These are phyloP conservation scores for Poecilia gillii DNA, from an alignment of 2,797 vertebrate species.

Conservation along the genomic window DNA sequence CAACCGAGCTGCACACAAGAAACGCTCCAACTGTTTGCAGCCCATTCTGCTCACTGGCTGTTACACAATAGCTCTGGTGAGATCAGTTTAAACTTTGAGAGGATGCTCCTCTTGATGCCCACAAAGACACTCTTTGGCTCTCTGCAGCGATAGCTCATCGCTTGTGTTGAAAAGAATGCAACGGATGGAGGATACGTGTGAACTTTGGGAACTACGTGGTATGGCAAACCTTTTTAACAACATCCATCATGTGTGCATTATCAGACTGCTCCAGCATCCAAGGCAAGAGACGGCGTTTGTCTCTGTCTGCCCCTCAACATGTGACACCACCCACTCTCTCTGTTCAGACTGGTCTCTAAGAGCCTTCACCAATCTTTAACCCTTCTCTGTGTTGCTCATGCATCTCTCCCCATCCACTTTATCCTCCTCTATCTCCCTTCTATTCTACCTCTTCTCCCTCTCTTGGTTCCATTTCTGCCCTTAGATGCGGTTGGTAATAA, in stretches of 20 bases:
- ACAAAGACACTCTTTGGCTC: constrained; percentile 19
- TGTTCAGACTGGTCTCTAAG: constrained; percentile 24
- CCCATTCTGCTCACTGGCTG: constrained; percentile 18
- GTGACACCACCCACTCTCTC: constrained; percentile 29
- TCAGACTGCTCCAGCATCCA: constrained; percentile 41
- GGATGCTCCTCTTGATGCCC: constrained; percentile 13
- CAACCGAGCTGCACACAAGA: constrained; percentile 1
- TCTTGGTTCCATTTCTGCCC: constrained; percentile 41
- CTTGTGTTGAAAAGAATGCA: constrained; percentile 23
- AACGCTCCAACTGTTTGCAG: constrained; percentile 12
- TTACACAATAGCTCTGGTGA: constrained; percentile 34
- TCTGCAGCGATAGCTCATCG: constrained; percentile 19
- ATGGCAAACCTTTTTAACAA: constrained; percentile 51
- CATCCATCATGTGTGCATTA: constrained; percentile 66
- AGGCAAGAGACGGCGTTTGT: constrained; percentile 69
- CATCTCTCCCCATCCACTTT: constrained; percentile 38
- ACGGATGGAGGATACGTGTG: constrained; percentile 34
- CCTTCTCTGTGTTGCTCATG: constrained; percentile 35
- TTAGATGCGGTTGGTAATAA: constrained; percentile 67
- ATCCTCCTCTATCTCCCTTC: constrained; percentile 41
- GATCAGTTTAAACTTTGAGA: constrained; percentile 28
- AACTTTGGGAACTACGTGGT: constrained; percentile 51
- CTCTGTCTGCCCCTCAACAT: constrained; percentile 34
- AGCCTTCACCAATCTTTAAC: constrained; percentile 30
- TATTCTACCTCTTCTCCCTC: constrained; percentile 36